phyloP scores from a whole-genome alignment of 2,888 invertebrate genomes.

The Hecatera dysodea region DNA sequence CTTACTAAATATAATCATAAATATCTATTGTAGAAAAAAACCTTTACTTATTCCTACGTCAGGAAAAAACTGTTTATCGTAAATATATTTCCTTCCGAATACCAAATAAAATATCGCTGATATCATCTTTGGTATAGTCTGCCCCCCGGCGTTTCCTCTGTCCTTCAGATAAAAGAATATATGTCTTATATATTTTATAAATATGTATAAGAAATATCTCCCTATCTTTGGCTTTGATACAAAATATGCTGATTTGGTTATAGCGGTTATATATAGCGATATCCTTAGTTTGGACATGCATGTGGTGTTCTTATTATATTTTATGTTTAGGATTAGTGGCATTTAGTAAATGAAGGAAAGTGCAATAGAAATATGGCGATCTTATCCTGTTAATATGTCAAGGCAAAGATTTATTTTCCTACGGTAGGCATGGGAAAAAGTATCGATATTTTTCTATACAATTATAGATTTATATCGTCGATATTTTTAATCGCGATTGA shows the following conservation, averaged over 20 bases:
- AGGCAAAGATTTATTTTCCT: no score
- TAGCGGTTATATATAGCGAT: slow-evolving; percentile 20
- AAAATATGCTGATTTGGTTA: slow-evolving; percentile 22
- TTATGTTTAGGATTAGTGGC: neutral
- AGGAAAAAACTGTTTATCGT: slow-evolving; percentile 38
- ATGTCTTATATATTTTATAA: slow-evolving; percentile 31
- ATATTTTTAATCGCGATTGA: no score
- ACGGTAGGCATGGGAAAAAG: no score
- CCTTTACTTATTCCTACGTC: slow-evolving; percentile 21
- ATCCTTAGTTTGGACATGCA: slow-evolving; percentile 13
- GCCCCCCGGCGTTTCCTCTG: slow-evolving; percentile 46
- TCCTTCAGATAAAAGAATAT: slow-evolving; percentile 21
- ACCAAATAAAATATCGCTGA: slow-evolving; percentile 47
- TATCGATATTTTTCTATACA: no score
- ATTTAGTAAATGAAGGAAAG: neutral
- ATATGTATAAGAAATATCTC: slow-evolving; percentile 39
- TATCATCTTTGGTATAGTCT: slow-evolving; percentile 45
- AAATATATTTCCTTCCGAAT: slow-evolving; percentile 48
- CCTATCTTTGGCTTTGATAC: slow-evolving; percentile 19
- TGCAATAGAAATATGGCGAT: no score
- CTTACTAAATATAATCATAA: no score
- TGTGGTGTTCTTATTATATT: neutral
- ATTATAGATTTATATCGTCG: no score
- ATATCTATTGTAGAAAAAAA: slow-evolving; percentile 13
- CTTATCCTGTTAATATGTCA: no score